Evolutionary conservation across 2,797 vertebrate genomes (phyloP), one percentile per base, ranked within the genome.

Genomic region (Cynopterus sphinx): DNA sequence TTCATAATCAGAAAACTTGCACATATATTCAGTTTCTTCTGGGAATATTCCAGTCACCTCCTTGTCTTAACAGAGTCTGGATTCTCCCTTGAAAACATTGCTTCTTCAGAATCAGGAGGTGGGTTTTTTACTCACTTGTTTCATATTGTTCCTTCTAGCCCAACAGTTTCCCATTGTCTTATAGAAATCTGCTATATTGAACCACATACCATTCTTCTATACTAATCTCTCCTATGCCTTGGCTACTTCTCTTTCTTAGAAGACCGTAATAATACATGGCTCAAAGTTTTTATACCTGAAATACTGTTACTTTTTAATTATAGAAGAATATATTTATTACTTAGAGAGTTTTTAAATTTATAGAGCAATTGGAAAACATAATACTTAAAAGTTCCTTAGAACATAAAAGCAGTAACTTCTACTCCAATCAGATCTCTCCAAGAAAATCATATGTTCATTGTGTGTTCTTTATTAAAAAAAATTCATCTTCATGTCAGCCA

Each of bases 401-500:
- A 85, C 13, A 79, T 59, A 89, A 90, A 91, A 85, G 71, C 16
- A 15, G 24, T 55, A 61, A 85, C 33, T 93, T 82, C 63, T 79
- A 57, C 6, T 68, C 57, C 22, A 19, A 7, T 46, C 46, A 90
- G 33, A 39, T 43, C 16, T 81, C 55, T 79, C 74, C 49, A 16
- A 17, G 43, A 31, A 71, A 81, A 61, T 21, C 9, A 8, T 63
- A 73, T 36, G 65, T 81, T 55, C 39, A 19, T 26, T 33, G 26
- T 33, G 5, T 61, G 41, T 63, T 87, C 51, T 59, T 78, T 86
- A 82, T 84, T 93, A 87, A 39, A 6, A 6, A 89, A 86, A 39
- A 83, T 87, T 92, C 39, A 87, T 92, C 82, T 94, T 96, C 51
- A 39, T 87, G 87, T 61, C 92, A 85, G 1, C 95, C 78, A 90